Percentiles rank a stretch among this genome's conserved stretches.
Evolutionary conservation across 1,140 invertebrate genomes (phyloP).

Genomic region (Hyposmocoma kahamanoa): DNA sequence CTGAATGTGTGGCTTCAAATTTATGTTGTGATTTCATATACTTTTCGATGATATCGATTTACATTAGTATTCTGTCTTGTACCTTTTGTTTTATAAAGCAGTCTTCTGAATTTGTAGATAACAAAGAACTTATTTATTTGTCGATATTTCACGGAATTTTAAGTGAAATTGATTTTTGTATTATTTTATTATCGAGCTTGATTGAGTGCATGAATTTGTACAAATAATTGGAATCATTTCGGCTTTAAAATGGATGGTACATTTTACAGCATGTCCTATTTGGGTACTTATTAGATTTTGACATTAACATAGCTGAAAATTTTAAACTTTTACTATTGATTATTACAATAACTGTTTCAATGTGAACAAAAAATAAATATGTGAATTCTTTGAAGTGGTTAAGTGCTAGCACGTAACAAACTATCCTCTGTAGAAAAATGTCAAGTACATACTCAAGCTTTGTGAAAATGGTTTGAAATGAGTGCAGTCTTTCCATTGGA

Average conservation of each 20-base stretch:
- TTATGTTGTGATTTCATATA: conserved; percentile 2
- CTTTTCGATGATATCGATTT: background rate
- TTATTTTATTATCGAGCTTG: background rate
- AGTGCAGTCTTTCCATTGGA: background rate
- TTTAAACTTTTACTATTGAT: background rate
- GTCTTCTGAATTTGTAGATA: background rate
- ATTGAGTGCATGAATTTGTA: background rate
- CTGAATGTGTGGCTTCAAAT: conserved; percentile 1
- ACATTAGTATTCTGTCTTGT: background rate
- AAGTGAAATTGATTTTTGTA: background rate
- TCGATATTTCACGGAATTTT: too few species aligned
- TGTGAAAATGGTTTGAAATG: background rate
- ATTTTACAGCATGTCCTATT: background rate
- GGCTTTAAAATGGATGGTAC: background rate
- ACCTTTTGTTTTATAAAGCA: background rate
- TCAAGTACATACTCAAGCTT: conserved; percentile 22
- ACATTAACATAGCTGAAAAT: too few species aligned
- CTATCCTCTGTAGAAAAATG: conserved; percentile 15
- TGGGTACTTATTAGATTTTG: background rate
- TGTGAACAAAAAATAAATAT: background rate
- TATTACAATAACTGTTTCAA: background rate
- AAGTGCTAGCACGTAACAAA: conserved; percentile 1
- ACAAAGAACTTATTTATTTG: background rate
- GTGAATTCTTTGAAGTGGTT: background rate
- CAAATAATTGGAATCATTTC: background rate